These are phyloP conservation scores for Euphonia xanthogaster DNA, from an alignment of 2,797 vertebrate genomes.

Conservation along the genomic window DNA sequence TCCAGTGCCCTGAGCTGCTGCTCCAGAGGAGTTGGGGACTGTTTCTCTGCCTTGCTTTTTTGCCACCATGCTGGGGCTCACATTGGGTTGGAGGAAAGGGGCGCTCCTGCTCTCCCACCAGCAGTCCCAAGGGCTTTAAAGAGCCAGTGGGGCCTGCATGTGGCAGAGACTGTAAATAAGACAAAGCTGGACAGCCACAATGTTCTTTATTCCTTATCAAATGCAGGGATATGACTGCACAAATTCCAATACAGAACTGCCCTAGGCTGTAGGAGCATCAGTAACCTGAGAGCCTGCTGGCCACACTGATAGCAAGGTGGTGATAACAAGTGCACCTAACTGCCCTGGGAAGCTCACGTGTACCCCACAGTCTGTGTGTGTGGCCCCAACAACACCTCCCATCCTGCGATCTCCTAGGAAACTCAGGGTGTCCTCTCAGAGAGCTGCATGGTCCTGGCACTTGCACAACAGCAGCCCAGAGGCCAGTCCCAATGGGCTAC, in stretches of 20 bases:
- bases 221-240: neutral
- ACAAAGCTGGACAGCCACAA: neutral
- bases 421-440: accelerated
- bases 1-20: neutral
- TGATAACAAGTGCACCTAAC: accelerated
- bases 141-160: accelerated
- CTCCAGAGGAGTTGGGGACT: neutral
- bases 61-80: accelerated
- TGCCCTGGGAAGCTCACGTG: neutral
- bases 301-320: neutral
- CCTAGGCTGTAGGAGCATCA: neutral
- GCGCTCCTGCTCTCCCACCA: neutral
- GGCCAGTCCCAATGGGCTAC: accelerated
- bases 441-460: accelerated
- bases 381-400: neutral
- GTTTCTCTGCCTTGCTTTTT: neutral
- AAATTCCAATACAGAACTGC: neutral
- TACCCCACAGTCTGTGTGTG: accelerated
- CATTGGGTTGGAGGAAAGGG: too few relatives aligned
- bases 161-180: neutral
- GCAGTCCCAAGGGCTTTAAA: neutral
- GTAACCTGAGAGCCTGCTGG: neutral
- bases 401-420: neutral
- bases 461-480: neutral
- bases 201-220: neutral